Base-by-base conservation (phyloP, 2,113 vertebrate species). In the Benthochromis sp. region DNA sequence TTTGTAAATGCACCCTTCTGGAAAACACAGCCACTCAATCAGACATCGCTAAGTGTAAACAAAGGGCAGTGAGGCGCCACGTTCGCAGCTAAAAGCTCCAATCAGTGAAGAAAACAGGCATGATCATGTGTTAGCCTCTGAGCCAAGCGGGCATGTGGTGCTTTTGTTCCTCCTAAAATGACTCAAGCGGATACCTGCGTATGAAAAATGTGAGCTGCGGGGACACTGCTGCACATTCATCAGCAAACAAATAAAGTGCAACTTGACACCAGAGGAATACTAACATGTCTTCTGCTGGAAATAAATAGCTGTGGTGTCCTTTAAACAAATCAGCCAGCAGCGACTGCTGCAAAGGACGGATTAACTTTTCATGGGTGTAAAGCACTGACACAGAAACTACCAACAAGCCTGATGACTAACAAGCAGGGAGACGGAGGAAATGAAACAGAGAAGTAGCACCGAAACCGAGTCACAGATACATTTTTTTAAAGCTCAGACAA, bases 121-220 rank as follows among this genome's bases (percentile, higher is more conserved):
- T 85, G 89, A 92, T 93, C 87, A 24, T 54, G 84, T 93, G 91
- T 90, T 85, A 1, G 82, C 84, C 91, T 88, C 59, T 0, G 43
- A 87, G 84, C 84, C 40, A 31, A 43, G 52, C 2, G 24, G 59
- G 82, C 92, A 88, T 40, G 87, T 59, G 54, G 29, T 8, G 83
- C 86, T 86, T 90, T 90, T 90, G 88, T 94, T 87, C 69, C 4
- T 34, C 21, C 79, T 13, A 8, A 81, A 90, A 76, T 24, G 79
- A 80, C 81, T 87, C 71, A 11, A 31, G 90, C 9, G n/a, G 88
- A 92, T 87, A 92, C 93, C 92, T 90, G 86, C 3, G n/a, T 7
- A 52, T 31, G 21, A 80, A 81, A 45, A 82, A 57, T 5, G 38
- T 9, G 85, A 86, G 90, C 91, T 29, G 63, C 0, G 3, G 82